Conservation (phyloP, 2,113 vertebrate genomes). For the Mesoclemmys tuberculata region DNA sequence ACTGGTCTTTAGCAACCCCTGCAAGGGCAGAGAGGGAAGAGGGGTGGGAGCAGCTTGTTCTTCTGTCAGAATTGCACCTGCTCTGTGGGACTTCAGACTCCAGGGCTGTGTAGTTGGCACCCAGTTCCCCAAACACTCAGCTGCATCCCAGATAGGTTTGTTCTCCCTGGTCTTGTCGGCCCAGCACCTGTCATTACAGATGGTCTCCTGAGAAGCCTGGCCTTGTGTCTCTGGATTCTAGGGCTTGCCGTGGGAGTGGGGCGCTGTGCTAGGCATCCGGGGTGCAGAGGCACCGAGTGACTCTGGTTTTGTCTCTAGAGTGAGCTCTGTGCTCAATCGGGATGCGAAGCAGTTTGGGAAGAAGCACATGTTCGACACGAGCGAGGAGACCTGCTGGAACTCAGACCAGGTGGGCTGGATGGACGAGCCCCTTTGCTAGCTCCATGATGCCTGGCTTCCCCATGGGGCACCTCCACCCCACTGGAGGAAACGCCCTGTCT, state of each 20-base stretch:
- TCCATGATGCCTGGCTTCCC: too few relatives aligned
- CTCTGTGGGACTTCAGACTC: not conserved
- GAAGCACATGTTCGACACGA: conserved; percentile 90
- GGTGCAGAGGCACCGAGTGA: too few relatives aligned
- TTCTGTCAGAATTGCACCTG: not conserved
- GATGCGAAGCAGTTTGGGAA: conserved; percentile 93
- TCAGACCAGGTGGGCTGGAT: conserved; percentile 88
- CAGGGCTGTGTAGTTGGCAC: not conserved
- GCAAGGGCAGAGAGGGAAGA: too few relatives aligned
- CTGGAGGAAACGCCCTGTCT: not conserved
- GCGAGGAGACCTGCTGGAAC: conserved; percentile 96
- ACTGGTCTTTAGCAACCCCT: too few relatives aligned
- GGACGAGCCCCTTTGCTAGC: not conserved
- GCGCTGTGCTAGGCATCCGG: not conserved
- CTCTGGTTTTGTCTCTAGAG: conserved; percentile 74
- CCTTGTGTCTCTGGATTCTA: not conserved
- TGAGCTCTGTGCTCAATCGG: conserved; percentile 92
- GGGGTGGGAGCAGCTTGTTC: not conserved
- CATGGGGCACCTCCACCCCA: not conserved
- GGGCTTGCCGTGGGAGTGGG: not conserved
- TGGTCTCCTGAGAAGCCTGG: not conserved
- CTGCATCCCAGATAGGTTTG: not conserved
- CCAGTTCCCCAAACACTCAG: not conserved
- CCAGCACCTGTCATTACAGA: not conserved
- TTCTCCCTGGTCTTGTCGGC: not conserved